Base-by-base conservation (phyloP, 2,797 vertebrate species). In the Malurus leucopterus region DNA sequence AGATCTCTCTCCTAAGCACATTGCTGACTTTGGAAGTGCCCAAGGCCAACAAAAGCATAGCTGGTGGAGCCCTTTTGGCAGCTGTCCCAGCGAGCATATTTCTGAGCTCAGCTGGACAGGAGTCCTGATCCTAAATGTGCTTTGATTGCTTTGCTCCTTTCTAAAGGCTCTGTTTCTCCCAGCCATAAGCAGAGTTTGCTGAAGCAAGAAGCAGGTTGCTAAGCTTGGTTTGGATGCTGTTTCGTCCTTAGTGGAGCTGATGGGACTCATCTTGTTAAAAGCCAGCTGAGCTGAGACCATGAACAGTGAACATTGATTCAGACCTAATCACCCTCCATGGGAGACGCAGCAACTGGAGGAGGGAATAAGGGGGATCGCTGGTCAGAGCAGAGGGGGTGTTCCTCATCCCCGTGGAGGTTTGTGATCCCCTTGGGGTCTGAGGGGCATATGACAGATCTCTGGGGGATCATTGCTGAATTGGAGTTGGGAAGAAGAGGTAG, bases 31-130 rank as follows among this genome's bases (percentile, higher is more conserved):
- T 58, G 63, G 88, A 89, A 95, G 79, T 82, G 84, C 88, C 88
- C 90, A 92, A 75, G 92, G 93, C 93, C 91, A 92, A 73, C 64
- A 86, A 62, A 62, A 92, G 77, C 4, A 0, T 90, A 61, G 89
- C 88, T 92, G 81, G 85, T 93, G 71, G 77, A 95, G 86, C 64
- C 89, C 69, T 88, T 84, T 88, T 95, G 95, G 95, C 95, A 94
- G 51, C 71, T 91, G 75, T 94, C 95, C 92, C 94, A 93, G 94
- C 0, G 2, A 94, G 81, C 92, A 91, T 93, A 93, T 95, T 95
- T 95, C 92, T 92, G 93, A 95, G 78, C 93, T 95, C 94, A 94
- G 93, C 94, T 95, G 93, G 93, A 95, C 93, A 86, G 84, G 44
- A 94, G 62, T 89, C 92, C 76, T 86, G 81, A 81, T 92, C 95